phyloP scores from a whole-genome alignment of 1,140 invertebrate species.

The Thaumatotibia leucotreta region DNA sequence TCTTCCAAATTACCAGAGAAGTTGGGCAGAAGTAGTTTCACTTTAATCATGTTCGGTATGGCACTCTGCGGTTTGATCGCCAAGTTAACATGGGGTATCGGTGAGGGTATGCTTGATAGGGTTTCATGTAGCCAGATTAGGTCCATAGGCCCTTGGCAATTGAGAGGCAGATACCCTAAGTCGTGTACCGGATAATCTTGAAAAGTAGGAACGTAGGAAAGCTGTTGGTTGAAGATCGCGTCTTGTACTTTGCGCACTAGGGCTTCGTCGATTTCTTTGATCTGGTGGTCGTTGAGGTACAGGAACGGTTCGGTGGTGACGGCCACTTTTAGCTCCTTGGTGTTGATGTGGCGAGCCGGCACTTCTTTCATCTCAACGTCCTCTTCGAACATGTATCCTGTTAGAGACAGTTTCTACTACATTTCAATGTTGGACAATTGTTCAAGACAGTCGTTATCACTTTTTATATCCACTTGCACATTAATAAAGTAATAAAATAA shows the following conservation, averaged over 20 bases:
- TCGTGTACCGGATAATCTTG: not conserved
- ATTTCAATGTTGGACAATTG: not conserved
- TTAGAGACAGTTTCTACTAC: conserved; percentile 6
- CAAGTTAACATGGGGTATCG: not conserved
- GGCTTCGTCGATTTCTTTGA: not conserved
- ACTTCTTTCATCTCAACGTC: not conserved
- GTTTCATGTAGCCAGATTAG: not conserved
- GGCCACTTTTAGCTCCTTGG: not conserved
- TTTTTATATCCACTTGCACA: not conserved
- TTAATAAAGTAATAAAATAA: not conserved
- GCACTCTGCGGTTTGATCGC: not conserved
- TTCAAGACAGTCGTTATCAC: not conserved
- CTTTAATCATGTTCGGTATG: not conserved
- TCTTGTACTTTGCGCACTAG: not conserved
- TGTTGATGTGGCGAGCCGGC: not conserved
- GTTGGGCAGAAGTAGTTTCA: not conserved
- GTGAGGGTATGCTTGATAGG: not conserved
- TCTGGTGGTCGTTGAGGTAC: not conserved
- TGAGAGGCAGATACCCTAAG: not conserved
- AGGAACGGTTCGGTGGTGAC: not conserved
- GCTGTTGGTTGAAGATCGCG: not conserved
- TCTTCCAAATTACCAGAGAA: not conserved
- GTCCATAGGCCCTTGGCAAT: not conserved
- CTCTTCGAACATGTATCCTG: conserved; percentile 3
- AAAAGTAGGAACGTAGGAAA: not conserved